Percentiles rank a stretch among this genome's conserved stretches.
Conservation (phyloP, 2,888 invertebrate species). For the Drosophila aldrichi region DNA sequence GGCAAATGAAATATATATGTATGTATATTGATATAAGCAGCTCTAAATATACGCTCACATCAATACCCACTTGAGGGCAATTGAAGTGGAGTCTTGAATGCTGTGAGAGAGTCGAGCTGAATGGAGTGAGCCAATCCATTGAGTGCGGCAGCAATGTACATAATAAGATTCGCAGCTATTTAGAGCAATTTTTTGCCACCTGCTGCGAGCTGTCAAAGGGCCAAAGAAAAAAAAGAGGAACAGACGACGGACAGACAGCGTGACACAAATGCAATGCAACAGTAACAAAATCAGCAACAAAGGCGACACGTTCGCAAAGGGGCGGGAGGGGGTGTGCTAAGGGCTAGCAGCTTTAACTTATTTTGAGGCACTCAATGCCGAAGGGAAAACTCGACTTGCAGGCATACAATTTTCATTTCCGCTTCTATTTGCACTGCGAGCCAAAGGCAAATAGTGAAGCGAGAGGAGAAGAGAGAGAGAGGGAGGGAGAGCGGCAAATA, state of each 20-base stretch:
- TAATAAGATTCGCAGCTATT: conserved; percentile 71
- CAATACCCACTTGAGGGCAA: conserved; percentile 44
- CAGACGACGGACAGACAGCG: conserved; percentile 24
- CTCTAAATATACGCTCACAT: conserved; percentile 22
- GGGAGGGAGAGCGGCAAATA: not conserved
- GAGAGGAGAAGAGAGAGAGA: not conserved
- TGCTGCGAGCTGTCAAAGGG: conserved; percentile 38
- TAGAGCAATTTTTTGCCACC: conserved; percentile 57
- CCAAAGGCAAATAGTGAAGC: conserved; percentile 45
- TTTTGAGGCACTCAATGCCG: conserved; percentile 42
- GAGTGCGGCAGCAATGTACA: conserved; percentile 37
- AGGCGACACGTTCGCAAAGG: conserved; percentile 28
- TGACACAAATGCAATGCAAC: conserved; percentile 65
- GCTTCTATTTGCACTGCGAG: conserved; percentile 63
- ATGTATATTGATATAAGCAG: conserved; percentile 33
- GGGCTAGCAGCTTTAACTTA: conserved; percentile 57
- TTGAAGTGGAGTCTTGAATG: conserved; percentile 28
- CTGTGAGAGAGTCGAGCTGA: not conserved
- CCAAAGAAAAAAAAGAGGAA: conserved; percentile 24
- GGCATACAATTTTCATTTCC: conserved; percentile 73
- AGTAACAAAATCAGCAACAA: conserved; percentile 38
- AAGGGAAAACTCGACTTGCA: conserved; percentile 32
- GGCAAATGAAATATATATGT: conserved; percentile 50
- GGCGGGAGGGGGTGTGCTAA: not conserved
- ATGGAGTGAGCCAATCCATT: conserved; percentile 1